Evolutionary conservation across 2,113 vertebrate species (phyloP).

Genomic region (Etheostoma spectabile): DNA sequence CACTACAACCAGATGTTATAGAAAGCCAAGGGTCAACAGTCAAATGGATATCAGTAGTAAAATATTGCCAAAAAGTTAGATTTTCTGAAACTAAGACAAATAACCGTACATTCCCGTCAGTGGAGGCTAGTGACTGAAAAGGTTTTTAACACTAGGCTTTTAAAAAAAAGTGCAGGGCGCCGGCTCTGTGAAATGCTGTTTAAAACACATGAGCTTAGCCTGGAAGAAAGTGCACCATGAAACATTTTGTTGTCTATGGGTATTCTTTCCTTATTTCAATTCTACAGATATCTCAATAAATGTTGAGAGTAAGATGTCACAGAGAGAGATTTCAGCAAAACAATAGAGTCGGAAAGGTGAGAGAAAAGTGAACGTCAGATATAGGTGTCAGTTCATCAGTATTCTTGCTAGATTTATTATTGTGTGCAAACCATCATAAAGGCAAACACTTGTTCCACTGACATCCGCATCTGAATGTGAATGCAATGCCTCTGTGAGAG

Average conservation of each 20-base stretch:
- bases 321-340: not conserved
- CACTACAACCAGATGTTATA: not conserved
- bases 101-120: not conserved
- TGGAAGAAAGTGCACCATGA: not conserved
- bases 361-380: not conserved
- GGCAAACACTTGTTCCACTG: not conserved
- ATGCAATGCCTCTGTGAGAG: not conserved
- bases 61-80: not conserved
- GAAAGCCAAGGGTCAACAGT: not conserved
- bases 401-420: not conserved
- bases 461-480: not conserved
- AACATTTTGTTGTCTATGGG: not conserved
- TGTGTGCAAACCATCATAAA: not conserved
- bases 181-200: conserved; percentile 8
- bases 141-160: conserved; percentile 1
- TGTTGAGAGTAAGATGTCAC: not conserved
- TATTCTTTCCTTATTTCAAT: not conserved
- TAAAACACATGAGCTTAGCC: conserved; percentile 2
- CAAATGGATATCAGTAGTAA: conserved; percentile 21
- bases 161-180: conserved; percentile 4
- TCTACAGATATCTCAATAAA: not conserved
- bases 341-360: not conserved
- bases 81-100: conserved; percentile 9
- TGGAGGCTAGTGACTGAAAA: conserved; percentile 4
- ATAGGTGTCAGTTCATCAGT: not conserved